Base-by-base conservation (phyloP, 2,888 invertebrate genomes). In the Stenolophus ochropezus region DNA sequence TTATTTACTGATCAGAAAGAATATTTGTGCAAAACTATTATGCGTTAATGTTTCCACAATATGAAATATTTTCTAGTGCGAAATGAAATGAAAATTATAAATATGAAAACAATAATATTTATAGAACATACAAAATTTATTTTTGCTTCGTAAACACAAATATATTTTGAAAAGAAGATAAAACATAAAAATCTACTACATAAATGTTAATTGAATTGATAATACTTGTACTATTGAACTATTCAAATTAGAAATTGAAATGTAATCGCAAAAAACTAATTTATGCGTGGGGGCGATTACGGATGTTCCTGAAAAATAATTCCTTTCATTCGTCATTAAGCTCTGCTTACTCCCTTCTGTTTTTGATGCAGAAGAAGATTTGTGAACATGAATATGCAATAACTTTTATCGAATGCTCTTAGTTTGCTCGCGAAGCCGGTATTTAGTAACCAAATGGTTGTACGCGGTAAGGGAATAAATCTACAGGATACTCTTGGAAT, bases 301-400 rank as follows among this genome's bases (percentile, higher is more conserved):
- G n/a, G n/a, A n/a, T n/a, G n/a, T n/a, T n/a, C n/a, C 33, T 33
- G 5, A 16, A n/a, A 5, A 53, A 53, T 53, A 11, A 53, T 6
- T 53, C 14, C 14, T 16, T 16, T 5, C 4, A 4, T 16, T 53
- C 11, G 51, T 53, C 2, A 53, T 5, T 53, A 53, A 53, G 16
- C 53, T n/a, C 18, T 20, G 16, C 6, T 20, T 20, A 53, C 14
- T 53, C 16, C 14, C 0, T 16, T 53, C 16, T 53, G 33, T 61
- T 16, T 51, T 16, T 51, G 51, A 51, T 16, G 16, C n/a, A 49
- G 23, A 79, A 53, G 69, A 4, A 79, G 51, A 79, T 79, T 79
- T 79, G 69, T 18, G 53, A 79, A 79, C 65, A 79, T 79, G 79
- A 79, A 79, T 79, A 71, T 79, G 69, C 53, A 79, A 79, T 79